Percentiles rank a stretch among this genome's conserved stretches.
phyloP scores from a whole-genome alignment of 2,888 invertebrate species.

The Portevinia maculata region DNA sequence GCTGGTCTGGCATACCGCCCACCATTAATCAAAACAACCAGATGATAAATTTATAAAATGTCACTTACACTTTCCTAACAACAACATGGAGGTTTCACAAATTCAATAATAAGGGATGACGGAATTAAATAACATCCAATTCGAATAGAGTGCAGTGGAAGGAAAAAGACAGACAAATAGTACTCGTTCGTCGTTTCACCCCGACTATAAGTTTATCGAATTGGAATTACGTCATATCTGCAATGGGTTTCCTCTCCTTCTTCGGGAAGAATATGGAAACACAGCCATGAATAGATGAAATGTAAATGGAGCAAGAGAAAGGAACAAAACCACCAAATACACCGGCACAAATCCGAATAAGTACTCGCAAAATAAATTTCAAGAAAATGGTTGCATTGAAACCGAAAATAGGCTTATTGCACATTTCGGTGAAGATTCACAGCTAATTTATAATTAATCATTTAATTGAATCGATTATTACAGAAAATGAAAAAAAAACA shows the following conservation, averaged over 20 bases:
- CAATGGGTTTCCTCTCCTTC: slow-evolving; percentile 31
- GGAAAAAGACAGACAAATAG: slow-evolving; percentile 22
- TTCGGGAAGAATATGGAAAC: not conserved
- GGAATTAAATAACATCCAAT: slow-evolving; percentile 11
- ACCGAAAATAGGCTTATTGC: slow-evolving; percentile 33
- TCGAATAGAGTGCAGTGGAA: not conserved
- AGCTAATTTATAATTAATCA: slow-evolving; percentile 41
- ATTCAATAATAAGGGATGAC: slow-evolving; percentile 20
- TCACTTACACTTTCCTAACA: slow-evolving; percentile 55
- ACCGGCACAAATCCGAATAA: no score
- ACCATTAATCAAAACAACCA: slow-evolving; percentile 57
- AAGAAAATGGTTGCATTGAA: slow-evolving; percentile 8
- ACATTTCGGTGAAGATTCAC: slow-evolving; percentile 55
- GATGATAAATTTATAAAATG: slow-evolving; percentile 49
- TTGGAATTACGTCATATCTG: slow-evolving; percentile 66
- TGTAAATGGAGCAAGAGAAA: slow-evolving; percentile 46
- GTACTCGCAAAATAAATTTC: slow-evolving; percentile 15
- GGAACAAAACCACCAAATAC: slow-evolving; percentile 19
- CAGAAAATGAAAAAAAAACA: not conserved
- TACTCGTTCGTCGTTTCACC: slow-evolving; percentile 6
- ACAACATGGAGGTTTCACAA: slow-evolving; percentile 15
- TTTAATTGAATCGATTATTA: no score
- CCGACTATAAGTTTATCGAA: slow-evolving; percentile 10
- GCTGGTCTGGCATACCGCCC: not conserved
- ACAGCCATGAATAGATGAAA: slow-evolving; percentile 15